Percentiles rank a stretch among this genome's conserved stretches.
Evolutionary conservation across 2,888 invertebrate species (phyloP).

Genomic region (Malthinus seriepunctatus): DNA sequence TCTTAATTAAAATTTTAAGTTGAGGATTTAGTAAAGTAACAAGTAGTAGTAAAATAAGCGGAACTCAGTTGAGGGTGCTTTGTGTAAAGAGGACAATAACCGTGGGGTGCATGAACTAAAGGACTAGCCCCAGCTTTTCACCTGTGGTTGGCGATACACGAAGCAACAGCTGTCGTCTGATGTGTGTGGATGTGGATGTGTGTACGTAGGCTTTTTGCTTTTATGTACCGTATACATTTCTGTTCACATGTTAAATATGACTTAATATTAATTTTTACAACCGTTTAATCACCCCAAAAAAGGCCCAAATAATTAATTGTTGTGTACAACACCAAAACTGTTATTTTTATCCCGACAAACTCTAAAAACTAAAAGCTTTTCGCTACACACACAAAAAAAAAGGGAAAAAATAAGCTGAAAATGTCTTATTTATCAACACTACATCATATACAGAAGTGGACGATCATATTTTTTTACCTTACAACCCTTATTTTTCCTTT

Average conservation of each 20-base stretch:
- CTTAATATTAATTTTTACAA: too few relatives aligned
- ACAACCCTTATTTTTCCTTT: too few relatives aligned
- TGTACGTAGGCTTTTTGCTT: conserved; percentile 28
- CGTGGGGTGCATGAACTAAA: conserved; percentile 41
- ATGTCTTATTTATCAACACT: too few relatives aligned
- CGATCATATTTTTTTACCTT: too few relatives aligned
- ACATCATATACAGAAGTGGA: too few relatives aligned
- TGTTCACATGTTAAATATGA: conserved; percentile 14
- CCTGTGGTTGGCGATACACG: conserved; percentile 40
- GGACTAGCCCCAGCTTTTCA: conserved; percentile 40
- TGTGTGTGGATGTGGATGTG: not conserved
- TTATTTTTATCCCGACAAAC: too few relatives aligned
- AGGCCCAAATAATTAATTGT: too few relatives aligned
- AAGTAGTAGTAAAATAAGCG: conserved; percentile 27
- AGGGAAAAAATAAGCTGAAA: too few relatives aligned
- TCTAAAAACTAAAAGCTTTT: too few relatives aligned
- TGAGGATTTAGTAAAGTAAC: conserved; percentile 25
- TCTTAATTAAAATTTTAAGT: conserved; percentile 31
- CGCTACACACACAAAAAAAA: too few relatives aligned
- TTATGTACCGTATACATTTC: conserved; percentile 8
- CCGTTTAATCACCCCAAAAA: too few relatives aligned
- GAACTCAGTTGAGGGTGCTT: conserved; percentile 36
- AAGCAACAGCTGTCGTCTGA: conserved; percentile 43
- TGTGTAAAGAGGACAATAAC: conserved; percentile 42
- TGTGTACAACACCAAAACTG: too few relatives aligned